Base-by-base conservation (phyloP, 2,888 invertebrate species). In the Ptychoptera albimana region DNA sequence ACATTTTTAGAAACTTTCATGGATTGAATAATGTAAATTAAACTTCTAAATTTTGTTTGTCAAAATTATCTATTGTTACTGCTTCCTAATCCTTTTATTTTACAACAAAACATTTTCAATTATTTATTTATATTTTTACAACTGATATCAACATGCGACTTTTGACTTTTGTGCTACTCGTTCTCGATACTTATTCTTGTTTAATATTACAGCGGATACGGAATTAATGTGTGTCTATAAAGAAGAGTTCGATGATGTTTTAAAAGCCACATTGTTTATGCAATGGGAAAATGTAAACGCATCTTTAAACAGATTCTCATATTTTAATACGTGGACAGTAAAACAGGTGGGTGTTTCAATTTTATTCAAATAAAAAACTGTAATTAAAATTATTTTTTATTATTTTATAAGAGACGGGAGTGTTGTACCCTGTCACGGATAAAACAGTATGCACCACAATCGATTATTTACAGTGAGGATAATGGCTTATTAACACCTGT, bases 201-300 rank as follows among this genome's bases (percentile, higher is more conserved):
- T 23, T 5, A 23, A 23, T 7, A 23, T 23, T 23, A 37, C 53
- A 74, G 73, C 70, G 37, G 59, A 66, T 41, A 74, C 76, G 51
- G 82, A 83, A 59, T 60, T 82, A 38, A 58, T 83, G 46, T 70
- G 68, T 35, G 57, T 83, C 44, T 70, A 71, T 60, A 73, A 71
- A 50, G 69, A 73, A 46, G 75, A 78, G 52, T 82, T 82, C 54
- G 50, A 51, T 43, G 23, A 29, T 7, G 52, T 58, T 47, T 49
- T 62, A 32, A 53, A 54, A 11, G 50, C 54, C 3, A 53, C 50
- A 44, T 61, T 64, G 63, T 50, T 55, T 49, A 55, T 55, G 40
- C 52, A 54, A 53, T 61, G 60, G 61, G 43, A 52, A 44, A 56
- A 62, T 30, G 61, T 59, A 43, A 55, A 54, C 41, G 42, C 35